These are phyloP conservation scores for Bradypodion pumilum DNA, from an alignment of 2,797 vertebrate species.

Conservation along the genomic window DNA sequence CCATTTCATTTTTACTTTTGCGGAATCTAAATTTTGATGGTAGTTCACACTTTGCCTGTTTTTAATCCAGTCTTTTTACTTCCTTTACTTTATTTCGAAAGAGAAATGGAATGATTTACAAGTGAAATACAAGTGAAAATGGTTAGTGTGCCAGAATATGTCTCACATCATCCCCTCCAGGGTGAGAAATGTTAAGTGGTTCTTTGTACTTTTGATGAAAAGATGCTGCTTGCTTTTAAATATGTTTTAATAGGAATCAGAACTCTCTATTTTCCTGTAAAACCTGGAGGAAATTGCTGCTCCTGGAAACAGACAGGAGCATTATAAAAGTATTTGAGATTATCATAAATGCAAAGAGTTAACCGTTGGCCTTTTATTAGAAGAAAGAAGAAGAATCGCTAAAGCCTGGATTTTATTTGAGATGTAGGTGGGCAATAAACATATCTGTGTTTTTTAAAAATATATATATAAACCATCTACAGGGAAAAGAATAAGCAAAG, in stretches of 20 bases:
- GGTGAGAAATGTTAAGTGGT: slow-evolving; percentile 16
- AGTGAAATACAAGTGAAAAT: slow-evolving; percentile 7
- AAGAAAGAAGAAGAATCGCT: slow-evolving; percentile 23
- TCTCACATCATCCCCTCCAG: slow-evolving; percentile 40
- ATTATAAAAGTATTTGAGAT: slow-evolving; percentile 42
- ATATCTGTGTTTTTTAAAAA: slow-evolving; percentile 27
- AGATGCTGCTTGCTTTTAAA: slow-evolving; percentile 37
- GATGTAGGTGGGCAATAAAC: slow-evolving; percentile 46
- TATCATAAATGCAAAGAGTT: slow-evolving; percentile 46
- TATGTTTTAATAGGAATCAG: slow-evolving; percentile 21
- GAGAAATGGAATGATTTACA: not conserved
- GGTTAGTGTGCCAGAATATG: slow-evolving; percentile 23
- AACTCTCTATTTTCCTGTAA: slow-evolving; percentile 27
- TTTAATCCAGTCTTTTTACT: not conserved
- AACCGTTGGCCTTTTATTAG: slow-evolving; percentile 52
- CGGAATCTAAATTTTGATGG: no score
- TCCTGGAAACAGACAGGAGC: not conserved
- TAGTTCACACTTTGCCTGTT: no score
- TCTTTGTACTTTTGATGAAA: slow-evolving; percentile 39
- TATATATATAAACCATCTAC: slow-evolving; percentile 5
- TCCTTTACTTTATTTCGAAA: not conserved
- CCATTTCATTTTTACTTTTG: no score
- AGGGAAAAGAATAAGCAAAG: slow-evolving; percentile 18
- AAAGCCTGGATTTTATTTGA: slow-evolving; percentile 36
- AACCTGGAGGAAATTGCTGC: slow-evolving; percentile 22